Evolutionary conservation across 2,113 vertebrate species (phyloP), one percentile per base, ranked within the genome.

Genomic region (Platichthys stellatus): DNA sequence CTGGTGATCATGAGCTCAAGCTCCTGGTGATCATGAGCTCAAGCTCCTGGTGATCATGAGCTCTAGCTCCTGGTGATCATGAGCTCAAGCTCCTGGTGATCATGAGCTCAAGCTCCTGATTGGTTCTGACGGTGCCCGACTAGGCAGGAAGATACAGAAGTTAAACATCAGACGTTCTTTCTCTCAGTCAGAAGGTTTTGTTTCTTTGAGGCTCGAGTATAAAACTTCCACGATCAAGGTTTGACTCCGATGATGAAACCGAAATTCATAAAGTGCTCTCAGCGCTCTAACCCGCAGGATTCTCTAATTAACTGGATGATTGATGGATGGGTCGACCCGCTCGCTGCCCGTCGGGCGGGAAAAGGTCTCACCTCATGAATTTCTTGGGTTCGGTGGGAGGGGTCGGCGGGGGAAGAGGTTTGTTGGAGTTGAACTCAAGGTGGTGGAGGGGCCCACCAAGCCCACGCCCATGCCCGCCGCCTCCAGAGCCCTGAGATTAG

Each of bases 331-430:
- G 65, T 20, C 43, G 57, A 76, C 68, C 74, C 76, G 71, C 84
- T 15, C 63, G 85, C 82, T n/a, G 86, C 83, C 78, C 49, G 74
- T 76, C 67, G 77, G 88, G 90, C 0, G 88, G 51, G 86, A 81
- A 73, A 82, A 83, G 78, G 90, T 96, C 98, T 99, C 97, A 99
- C 98, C 98, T 99, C 97, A 96, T 96, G 96, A 97, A 96, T 90
- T 95, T 96, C 97, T 98, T 99, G 96, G 97, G 92, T 94, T 99
- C 96, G 96, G 96, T 96, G 93, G 96, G 97, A 95, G 96, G 96
- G 94, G 96, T 74, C 93, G 97, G 95, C 91, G 96, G 97, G 95
- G 96, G 97, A 74, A 98, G 96, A 94, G 97, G 96, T 95, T 98
- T 99, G 96, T 95, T 98, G 95, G 96, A 96, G 97, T 95, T 98